Percentiles rank a stretch among this genome's conserved stretches.
These are phyloP conservation scores for Catharus bicknelli DNA, from an alignment of 2,113 vertebrate genomes.

Conservation along the genomic window DNA sequence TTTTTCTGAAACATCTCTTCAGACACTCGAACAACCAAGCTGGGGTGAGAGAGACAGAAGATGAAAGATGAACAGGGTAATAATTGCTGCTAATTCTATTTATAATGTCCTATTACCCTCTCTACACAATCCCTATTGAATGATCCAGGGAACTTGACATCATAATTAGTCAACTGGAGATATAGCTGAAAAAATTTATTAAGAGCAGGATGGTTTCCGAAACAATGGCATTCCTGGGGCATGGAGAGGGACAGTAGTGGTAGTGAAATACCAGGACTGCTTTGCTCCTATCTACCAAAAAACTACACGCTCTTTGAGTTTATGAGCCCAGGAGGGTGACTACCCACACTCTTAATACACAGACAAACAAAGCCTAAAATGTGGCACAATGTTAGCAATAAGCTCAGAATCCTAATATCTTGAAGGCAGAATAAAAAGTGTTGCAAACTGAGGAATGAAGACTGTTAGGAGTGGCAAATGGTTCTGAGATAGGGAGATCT, in stretches of 20 bases:
- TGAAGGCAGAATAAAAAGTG: not conserved
- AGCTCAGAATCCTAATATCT: not conserved
- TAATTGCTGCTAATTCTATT: not conserved
- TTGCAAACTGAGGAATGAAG: not conserved
- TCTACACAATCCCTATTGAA: not conserved
- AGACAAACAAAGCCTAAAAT: not conserved
- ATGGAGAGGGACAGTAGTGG: not conserved
- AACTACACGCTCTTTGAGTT: rapidly evolving
- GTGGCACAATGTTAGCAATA: not conserved
- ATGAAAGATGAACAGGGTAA: not conserved
- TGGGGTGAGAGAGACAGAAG: not conserved
- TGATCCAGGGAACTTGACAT: not conserved
- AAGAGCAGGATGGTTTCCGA: rapidly evolving
- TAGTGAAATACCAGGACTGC: not conserved
- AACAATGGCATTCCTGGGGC: not conserved
- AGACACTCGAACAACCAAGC: not conserved
- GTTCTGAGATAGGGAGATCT: not conserved
- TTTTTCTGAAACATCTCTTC: not conserved
- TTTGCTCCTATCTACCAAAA: not conserved
- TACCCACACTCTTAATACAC: not conserved
- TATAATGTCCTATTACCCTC: not conserved
- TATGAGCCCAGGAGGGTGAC: not conserved
- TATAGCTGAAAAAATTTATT: not conserved
- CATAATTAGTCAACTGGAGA: not conserved
- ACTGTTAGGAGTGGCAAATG: rapidly evolving